Base-by-base conservation (phyloP, 1,140 invertebrate genomes). In the Megathymus violae region DNA sequence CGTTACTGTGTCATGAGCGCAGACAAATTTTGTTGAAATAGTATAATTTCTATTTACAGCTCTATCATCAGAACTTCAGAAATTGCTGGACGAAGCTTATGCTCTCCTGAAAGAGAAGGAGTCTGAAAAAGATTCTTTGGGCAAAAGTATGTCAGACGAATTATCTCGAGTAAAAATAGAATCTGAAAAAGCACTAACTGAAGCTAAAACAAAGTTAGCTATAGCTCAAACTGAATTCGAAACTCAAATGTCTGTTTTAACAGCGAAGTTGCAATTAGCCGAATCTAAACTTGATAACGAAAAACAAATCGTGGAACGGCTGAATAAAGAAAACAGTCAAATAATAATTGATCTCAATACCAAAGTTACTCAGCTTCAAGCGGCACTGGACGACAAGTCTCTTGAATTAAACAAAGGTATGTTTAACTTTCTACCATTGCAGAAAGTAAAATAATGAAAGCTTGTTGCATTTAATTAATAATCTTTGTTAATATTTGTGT, bases 91-190 rank as follows among this genome's bases (percentile, higher is more conserved):
- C 67, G 90, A 92, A 81, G 89, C 91, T 7, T 91, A 92, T 58
- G 86, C 82, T 15, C 73, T 92, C 10, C 74, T 92, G 13, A 85
- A 91, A 73, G 90, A 92, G 78, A 92, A 91, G 60, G 90, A 91
- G 68, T 81, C 59, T 36, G 90, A 92, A 80, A 91, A 91, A 64
- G 90, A 92, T 74, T 87, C 85, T 3, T 51, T 92, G 2, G 88
- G 87, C 19, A 92, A 91, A 74, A 92, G 88, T 62, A 85, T 91
- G 82, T 82, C 84, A 4, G 91, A 92, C 16, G 91, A 92, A 70
- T 52, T 91, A 19, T 67, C 74, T 11, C 83, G 85, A 79, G 67
- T 88, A 0, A 91, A 87, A 69, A 46, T 64, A 4, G 91, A 92
- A 59, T 88, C 88, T 0, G 90, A 92, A 64, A 91, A 80, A 60